Evolutionary conservation across 2,888 invertebrate genomes (phyloP).

Genomic region (Brachycybe producta): DNA sequence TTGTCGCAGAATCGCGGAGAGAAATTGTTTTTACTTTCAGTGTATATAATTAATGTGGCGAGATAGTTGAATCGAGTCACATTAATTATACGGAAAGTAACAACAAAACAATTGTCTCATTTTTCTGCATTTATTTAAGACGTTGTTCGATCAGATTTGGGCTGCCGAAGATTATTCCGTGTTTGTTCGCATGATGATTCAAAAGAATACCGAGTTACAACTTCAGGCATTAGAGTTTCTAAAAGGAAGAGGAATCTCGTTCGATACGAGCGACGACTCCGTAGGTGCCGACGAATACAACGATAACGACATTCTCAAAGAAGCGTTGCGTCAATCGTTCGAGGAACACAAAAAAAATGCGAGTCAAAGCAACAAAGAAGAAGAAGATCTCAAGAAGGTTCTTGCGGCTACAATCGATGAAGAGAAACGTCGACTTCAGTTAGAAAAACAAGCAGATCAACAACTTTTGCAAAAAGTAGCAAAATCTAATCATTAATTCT

Average conservation of each 20-base stretch:
- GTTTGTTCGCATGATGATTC: conserved; percentile 84
- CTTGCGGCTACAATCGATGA: conserved; percentile 24
- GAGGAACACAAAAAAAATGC: conserved; percentile 23
- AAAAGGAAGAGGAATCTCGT: conserved; percentile 44
- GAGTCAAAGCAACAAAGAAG: conserved; percentile 22
- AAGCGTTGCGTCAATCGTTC: conserved; percentile 16
- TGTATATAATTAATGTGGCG: too few species aligned
- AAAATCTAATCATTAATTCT: too few species aligned
- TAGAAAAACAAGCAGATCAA: conserved; percentile 33
- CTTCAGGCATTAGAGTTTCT: conserved; percentile 74
- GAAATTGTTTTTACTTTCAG: too few species aligned
- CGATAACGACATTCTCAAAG: conserved; percentile 12
- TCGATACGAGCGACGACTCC: conserved; percentile 22
- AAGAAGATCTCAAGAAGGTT: conserved; percentile 25
- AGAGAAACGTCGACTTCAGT: conserved; percentile 33
- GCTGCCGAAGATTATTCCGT: conserved; percentile 83
- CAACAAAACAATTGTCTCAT: neutral
- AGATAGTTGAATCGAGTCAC: too few species aligned
- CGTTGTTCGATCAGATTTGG: conserved; percentile 65
- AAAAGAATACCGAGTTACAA: conserved; percentile 81
- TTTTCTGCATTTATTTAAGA: conserved; percentile 32
- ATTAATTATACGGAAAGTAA: neutral
- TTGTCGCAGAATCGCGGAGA: too few species aligned
- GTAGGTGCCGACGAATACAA: conserved; percentile 12
- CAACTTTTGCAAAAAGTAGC: conserved; percentile 30